Evolutionary conservation across 1,140 invertebrate genomes (phyloP).

Genomic region (Listronotus oregonensis): DNA sequence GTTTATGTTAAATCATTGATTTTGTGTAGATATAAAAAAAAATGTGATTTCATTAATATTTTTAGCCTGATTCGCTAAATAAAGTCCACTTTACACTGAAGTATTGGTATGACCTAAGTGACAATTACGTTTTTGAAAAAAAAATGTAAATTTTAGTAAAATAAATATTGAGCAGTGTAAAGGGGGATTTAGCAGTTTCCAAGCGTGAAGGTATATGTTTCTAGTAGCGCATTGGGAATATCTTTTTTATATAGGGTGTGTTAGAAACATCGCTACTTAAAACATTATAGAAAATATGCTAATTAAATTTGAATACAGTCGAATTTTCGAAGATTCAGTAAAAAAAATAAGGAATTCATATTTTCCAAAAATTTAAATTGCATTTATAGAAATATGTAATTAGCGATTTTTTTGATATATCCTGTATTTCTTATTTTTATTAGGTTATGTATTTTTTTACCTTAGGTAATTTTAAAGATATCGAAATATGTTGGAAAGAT

Average conservation of each 20-base stretch:
- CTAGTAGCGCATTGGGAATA: constrained; percentile 20
- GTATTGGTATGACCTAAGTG: too few species aligned
- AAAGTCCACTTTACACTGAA: constrained; percentile 4
- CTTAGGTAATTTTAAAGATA: constrained; percentile 38
- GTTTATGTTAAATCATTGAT: constrained; percentile 14
- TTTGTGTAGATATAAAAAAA: constrained; percentile 20
- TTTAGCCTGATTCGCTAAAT: not conserved
- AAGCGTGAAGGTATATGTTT: constrained; percentile 30
- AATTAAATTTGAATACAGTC: too few species aligned
- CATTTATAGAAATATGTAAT: too few species aligned
- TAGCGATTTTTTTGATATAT: too few species aligned
- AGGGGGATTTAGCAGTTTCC: constrained; percentile 16
- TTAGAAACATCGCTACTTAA: too few species aligned
- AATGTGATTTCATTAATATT: constrained; percentile 27
- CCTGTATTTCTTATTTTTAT: not conserved
- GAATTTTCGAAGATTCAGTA: too few species aligned
- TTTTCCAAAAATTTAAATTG: too few species aligned
- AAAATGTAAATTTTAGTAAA: constrained; percentile 1
- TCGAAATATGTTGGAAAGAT: constrained; percentile 44
- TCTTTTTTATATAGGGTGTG: not conserved
- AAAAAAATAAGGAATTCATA: too few species aligned
- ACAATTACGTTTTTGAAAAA: too few species aligned
- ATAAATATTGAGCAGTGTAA: not conserved
- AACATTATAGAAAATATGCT: too few species aligned
- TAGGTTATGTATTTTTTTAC: constrained; percentile 39